Conservation (phyloP, 2,113 vertebrate genomes). For the Regulus satrapa region DNA sequence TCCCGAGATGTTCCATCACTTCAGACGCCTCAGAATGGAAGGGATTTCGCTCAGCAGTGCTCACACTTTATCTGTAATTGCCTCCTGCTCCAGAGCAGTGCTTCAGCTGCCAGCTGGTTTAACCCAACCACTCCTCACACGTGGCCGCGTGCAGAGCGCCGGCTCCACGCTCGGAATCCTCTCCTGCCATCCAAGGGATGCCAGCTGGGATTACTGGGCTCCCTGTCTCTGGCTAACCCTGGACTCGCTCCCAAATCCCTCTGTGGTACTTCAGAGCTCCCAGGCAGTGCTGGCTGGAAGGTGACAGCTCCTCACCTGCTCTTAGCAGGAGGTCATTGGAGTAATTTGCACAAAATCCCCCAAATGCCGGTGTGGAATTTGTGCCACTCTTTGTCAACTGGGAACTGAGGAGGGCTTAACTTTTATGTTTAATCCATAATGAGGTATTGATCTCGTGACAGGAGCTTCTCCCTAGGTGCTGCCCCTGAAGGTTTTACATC, state of each 20-base stretch:
- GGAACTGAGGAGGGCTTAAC: not conserved
- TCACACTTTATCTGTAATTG: not conserved
- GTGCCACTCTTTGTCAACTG: not conserved
- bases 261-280: not conserved
- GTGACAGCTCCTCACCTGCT: not conserved
- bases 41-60: slow-evolving; percentile 24
- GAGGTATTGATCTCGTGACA: not conserved
- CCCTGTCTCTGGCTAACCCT: not conserved
- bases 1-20: not conserved
- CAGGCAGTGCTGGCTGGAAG: not conserved
- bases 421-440: not conserved
- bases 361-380: not conserved
- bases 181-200: not conserved
- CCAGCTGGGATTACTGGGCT: not conserved
- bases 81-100: slow-evolving; percentile 5
- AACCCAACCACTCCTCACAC: not conserved
- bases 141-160: not conserved
- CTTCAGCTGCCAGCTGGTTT: not conserved
- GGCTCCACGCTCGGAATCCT: not conserved
- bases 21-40: not conserved
- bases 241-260: not conserved
- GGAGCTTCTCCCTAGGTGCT: not conserved
- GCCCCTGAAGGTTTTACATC: not conserved
- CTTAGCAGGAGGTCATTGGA: not conserved
- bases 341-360: not conserved